Base-by-base conservation (phyloP, 2,797 vertebrate species). In the Sebastes oblongus region DNA sequence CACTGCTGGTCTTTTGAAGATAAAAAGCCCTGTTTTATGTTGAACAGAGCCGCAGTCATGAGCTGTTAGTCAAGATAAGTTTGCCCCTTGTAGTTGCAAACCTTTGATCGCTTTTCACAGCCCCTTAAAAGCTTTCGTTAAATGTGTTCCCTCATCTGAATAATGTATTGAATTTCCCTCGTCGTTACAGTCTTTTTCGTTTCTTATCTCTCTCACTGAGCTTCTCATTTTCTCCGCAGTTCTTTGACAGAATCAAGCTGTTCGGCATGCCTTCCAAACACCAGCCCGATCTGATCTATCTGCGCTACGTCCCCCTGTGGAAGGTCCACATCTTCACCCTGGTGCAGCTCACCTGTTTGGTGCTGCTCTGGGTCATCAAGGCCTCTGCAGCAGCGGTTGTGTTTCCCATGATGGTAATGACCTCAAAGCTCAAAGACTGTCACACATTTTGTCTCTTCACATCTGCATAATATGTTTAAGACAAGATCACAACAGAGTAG, bases 221-320 rank as follows among this genome's bases (percentile, higher is more conserved):
- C 66, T 22, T 81, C 39, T 80, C 20, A 7, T 87, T 89, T 77
- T 78, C 24, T 70, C 20, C 70, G 1, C 81, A 99, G 98, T 97
- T 99, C 93, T 99, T 98, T 91, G 97, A 99, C 89, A 96, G 98
- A 66, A 97, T 99, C 91, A 98, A 97, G 88, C 90, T 98, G 27
- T 98, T 98, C 36, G 97, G 97, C 66, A 99, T 99, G 98, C 98
- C 98, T 0, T 96, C 97, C 61, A 99, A 98, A 86, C 98, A 99
- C 93, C 98, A 99, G 46, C 97, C 98, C 0, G 98, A 98, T 80
- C 91, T 99, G 42, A 99, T 98, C 83, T 99, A 98, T 86, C 95
- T 99, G 20, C 97, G 98, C 58, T 98, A 99, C 0, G 98, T 99
- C 52, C 98, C 98, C 0, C 96, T 99, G 66, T 98, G 98, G 97